Base-by-base conservation (phyloP, 2,888 invertebrate species). In the Cheiracanthium punctorium region DNA sequence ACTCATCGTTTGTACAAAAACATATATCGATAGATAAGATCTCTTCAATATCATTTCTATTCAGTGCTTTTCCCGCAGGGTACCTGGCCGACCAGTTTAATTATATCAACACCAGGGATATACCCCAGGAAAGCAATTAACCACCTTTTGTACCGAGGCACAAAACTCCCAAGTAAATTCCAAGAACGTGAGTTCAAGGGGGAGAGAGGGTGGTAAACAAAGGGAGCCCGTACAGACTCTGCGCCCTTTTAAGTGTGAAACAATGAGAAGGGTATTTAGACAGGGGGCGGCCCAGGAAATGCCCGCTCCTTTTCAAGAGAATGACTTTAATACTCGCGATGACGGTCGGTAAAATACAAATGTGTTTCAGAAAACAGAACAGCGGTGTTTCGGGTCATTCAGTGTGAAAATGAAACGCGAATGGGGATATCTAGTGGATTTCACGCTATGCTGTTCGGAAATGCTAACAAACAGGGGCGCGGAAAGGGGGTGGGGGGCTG, bases 391-490 rank as follows among this genome's bases (percentile, higher is more conserved):
- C 1, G 79, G 84, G 17, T 69, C 74, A 74, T 58, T 69, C 79
- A 70, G 84, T 85, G 84, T 79, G 84, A 84, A 84, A 84, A 58
- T 58, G 24, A 24, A 58, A 24, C 24, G 58, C 24, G 58, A 58
- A 82, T 71, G 75, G 48, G 82, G 74, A 37, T 4, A 58, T 24
- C 1, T 12, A 24, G 58, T 2, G 24, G 79, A 85, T 79, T 79
- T 85, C 58, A 79, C 58, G 84, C 79, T 79, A 74, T 32, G 52
- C 73, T 64, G 73, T 65, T 73, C 70, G 73, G 79, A 85, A 85
- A 85, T 79, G 84, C 77, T 85, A 85, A 85, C 84, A 85, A 85
- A 85, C 84, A 85, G 82, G 58, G 58, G 28, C 58, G 43, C 48
- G 32, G 24, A 69, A 64, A 37, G 74, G 67, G 73, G n/a, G n/a